These are phyloP conservation scores for Dascillus cervinus DNA, from an alignment of 2,888 invertebrate species.

Conservation along the genomic window DNA sequence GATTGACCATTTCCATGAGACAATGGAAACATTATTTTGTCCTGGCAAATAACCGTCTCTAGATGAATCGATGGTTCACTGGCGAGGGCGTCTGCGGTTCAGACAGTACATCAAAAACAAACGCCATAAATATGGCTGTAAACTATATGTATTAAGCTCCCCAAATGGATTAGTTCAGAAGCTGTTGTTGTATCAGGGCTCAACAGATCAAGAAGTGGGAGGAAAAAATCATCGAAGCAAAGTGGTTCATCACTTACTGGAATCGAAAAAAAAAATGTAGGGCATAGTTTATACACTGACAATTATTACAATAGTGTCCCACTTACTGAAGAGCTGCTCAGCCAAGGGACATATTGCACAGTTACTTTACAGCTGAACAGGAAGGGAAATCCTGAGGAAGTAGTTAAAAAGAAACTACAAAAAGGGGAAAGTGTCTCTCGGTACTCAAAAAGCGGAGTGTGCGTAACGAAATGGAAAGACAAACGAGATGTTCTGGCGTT, in stretches of 20 bases:
- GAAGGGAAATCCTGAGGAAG: slow-evolving; percentile 21
- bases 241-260: no score
- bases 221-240: no score
- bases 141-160: no score
- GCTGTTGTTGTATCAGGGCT: slow-evolving; percentile 19
- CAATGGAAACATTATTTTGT: no score
- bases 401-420: slow-evolving; percentile 20
- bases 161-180: no score
- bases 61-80: slow-evolving; percentile 23
- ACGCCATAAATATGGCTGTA: slow-evolving; percentile 27
- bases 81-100: slow-evolving; percentile 28
- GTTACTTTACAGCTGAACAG: slow-evolving; percentile 28
- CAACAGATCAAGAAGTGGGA: no score
- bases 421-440: slow-evolving; percentile 17
- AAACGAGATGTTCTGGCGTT: slow-evolving; percentile 27
- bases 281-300: slow-evolving; percentile 30
- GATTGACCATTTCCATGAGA: no score
- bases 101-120: slow-evolving; percentile 27
- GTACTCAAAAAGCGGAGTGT: slow-evolving; percentile 21
- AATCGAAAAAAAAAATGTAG: no score
- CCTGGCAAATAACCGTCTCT: slow-evolving; percentile 13
- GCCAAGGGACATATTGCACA: slow-evolving; percentile 29
- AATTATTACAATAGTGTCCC: slow-evolving; percentile 28
- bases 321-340: slow-evolving; percentile 25
- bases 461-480: slow-evolving; percentile 28